Evolutionary conservation across 2,888 invertebrate genomes (phyloP), one percentile per base, ranked within the genome.

Genomic region (Agrypnus murinus): DNA sequence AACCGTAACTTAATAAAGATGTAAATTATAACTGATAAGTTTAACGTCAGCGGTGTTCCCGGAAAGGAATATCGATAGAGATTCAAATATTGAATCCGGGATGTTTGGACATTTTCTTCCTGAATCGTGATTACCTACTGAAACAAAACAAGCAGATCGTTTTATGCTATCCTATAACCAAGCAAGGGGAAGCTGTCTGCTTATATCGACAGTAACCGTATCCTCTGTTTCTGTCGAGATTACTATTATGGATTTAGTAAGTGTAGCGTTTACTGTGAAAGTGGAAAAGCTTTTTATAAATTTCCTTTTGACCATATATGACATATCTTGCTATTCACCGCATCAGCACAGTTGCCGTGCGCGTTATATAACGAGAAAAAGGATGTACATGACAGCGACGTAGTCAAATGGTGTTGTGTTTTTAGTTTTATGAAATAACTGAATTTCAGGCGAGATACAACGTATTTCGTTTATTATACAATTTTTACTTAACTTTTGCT

Each of bases 131-230:
- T 46, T 46, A 46, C 46, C 46, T 19, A 46, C 46, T 25, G 19
- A 46, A 46, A 19, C 46, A 46, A 46, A 46, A 46, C 46, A 46
- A 46, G 46, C 46, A 46, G 17, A 9, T 19, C 19, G 17, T 46
- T 46, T 46, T 46, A 46, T 46, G 46, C 46, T 46, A 10, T 17
- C 17, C 46, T 10, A 46, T 46, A 15, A 19, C 46, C 46, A 3
- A 46, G 46, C 9, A 19, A 19, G 19, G 9, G n/a, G 17, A 10
- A 19, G 10, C 17, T 19, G 46, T 19, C 46, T 19, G 4, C 17
- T 9, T 46, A 46, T 46, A 46, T 46, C 17, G 46, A 46, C 46
- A 46, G 46, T 19, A 46, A 10, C 19, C 19, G 15, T 46, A 46
- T 46, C 46, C 46, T 19, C 19, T 46, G 19, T 46, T 19, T 19